Evolutionary conservation across 2,797 vertebrate species (phyloP).

Genomic region (Dendrocincla fuliginosa): DNA sequence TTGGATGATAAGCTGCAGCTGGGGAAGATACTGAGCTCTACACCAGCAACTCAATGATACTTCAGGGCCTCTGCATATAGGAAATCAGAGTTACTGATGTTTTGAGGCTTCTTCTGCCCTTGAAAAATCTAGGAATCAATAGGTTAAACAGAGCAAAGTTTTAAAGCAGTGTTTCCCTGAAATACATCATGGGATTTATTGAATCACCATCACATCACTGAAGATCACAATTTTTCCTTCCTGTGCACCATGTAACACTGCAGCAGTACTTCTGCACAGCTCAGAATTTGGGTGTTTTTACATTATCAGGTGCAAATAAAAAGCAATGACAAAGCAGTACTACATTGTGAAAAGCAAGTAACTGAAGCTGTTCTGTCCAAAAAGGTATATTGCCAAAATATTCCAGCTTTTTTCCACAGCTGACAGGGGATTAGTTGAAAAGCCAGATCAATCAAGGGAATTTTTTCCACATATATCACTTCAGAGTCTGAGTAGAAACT

Average conservation of each 20-base stretch:
- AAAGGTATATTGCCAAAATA: neutral
- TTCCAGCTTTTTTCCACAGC: neutral
- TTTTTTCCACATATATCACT: neutral
- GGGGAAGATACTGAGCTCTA: neutral
- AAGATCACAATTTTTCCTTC: neutral
- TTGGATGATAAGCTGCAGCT: rapidly evolving
- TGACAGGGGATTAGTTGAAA: neutral
- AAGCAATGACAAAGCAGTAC: neutral
- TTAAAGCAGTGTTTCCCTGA: neutral
- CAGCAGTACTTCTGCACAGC: neutral
- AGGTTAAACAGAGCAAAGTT: neutral
- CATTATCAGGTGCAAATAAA: neutral
- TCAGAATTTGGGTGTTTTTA: neutral
- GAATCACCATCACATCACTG: neutral
- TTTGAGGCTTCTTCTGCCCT: neutral
- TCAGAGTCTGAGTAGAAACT: neutral
- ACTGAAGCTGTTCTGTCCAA: neutral
- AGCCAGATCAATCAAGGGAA: neutral
- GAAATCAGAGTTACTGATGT: neutral
- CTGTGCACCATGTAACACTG: neutral
- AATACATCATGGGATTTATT: neutral
- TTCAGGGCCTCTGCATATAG: neutral
- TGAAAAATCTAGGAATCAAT: neutral
- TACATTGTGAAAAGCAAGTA: neutral
- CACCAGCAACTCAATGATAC: neutral